Base-by-base conservation (phyloP, 2,113 vertebrate genomes). In the Sapayoa aenigma region DNA sequence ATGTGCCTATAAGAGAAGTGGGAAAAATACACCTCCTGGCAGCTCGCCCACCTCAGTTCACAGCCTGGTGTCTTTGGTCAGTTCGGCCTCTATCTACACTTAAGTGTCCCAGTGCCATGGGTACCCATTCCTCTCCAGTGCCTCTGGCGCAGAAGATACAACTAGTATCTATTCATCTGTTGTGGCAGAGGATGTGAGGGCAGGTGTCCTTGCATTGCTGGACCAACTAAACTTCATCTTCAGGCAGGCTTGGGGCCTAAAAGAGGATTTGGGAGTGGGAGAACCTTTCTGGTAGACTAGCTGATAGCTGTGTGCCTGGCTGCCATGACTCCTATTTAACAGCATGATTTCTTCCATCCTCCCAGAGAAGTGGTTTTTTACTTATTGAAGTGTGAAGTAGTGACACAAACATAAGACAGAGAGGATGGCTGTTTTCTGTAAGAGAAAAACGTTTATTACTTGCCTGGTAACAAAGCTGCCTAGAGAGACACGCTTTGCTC, bases 131-230 rank as follows among this genome's bases (percentile, higher is more conserved):
- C 22, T 37, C 15, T 42, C 19, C 44, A 39, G 31, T 14, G 31
- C 33, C 33, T 39, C 30, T 67, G 37, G 4, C 17, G 0, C 10
- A 27, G 11, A 35, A 25, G 33, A 46, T 27, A 22, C 14, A 52
- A 47, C 4, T 41, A 42, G 2, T 2, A 6, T 24, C 25, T 17
- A 18, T 21, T 5, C 2, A 5, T 24, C 25, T 20, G 17, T 21
- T 7, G 10, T 2, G 44, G 30, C 0, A 3, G 69, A n/a, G 30
- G 22, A 41, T 0, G 0, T 52, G 25, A 65, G 33, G 12, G 6
- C 23, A 58, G 4, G 25, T 41, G 13, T 35, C 15, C 7, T 49
- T 31, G 7, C 24, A 11, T 6, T 49, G 16, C 41, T 44, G 30
- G 13, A 49, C 37, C 13, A n/a, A n/a, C 19, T 56, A 47, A n/a